Base-by-base conservation (phyloP, 2,797 vertebrate species). In the Lacerta agilis region DNA sequence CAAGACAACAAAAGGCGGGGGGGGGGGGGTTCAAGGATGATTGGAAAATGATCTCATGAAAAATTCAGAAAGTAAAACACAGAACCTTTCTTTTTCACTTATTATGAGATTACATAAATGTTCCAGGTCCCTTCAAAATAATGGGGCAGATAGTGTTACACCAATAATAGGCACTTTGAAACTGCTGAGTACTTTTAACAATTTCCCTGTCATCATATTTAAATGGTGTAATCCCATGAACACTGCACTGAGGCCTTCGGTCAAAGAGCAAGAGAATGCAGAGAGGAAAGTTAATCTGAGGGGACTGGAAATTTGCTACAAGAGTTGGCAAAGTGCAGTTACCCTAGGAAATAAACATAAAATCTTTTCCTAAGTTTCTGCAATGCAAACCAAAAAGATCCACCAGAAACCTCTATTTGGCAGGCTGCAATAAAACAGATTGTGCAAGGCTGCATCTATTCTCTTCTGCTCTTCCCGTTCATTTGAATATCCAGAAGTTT, bases 131-230 rank as follows among this genome's bases (percentile, higher is more conserved):
- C 79, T 90, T 86, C 49, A 94, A 94, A 87, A 61, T 85, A 33
- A 81, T 8, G 13, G 41, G 66, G 15, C 33, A 73, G 7, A n/a
- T 0, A 3, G 61, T 25, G 41, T 58, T 80, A 41, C 87, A 82
- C 85, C 91, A 90, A 90, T 82, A 90, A 92, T 90, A 88, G 1
- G 9, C 85, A 66, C 73, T 90, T 91, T 91, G 91, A 94, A 81
- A 93, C 87, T 85, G 80, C 90, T 88, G 89, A 85, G 88, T 90
- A 83, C 55, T 92, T 86, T 91, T 92, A 92, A 92, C 88, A 83
- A 64, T 83, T 82, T 92, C 86, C 84, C 29, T 90, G 69, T 80
- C 93, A 88, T 8, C 27, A 72, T 58, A 61, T 7, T n/a, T 23
- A 87, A 69, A 41, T 80, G 29, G 27, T 11, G 9, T 10, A 69